phyloP scores from a whole-genome alignment of 2,797 vertebrate genomes.

The Dicrostonyx torquatus region DNA sequence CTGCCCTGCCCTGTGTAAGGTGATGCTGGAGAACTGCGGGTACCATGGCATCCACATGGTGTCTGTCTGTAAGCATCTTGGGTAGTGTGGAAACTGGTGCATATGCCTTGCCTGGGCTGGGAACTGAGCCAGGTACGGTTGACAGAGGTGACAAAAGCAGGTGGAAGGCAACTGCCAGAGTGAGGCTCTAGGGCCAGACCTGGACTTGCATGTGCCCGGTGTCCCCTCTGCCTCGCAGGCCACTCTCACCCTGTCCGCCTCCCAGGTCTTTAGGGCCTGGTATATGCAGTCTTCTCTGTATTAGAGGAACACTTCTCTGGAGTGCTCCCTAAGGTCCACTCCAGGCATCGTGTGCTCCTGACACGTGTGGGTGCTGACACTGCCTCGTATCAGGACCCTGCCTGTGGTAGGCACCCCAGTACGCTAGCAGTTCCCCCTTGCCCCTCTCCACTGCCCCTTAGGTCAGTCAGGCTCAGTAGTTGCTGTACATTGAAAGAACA shows the following conservation, averaged over 20 bases:
- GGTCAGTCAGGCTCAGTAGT: background rate
- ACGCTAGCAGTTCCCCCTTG: background rate
- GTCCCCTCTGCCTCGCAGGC: background rate
- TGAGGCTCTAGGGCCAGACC: background rate
- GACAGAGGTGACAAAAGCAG: background rate
- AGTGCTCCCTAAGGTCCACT: background rate
- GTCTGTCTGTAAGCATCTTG: accelerated
- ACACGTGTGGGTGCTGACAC: background rate
- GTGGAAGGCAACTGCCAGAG: background rate
- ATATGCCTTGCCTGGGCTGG: no score
- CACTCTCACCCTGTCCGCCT: background rate
- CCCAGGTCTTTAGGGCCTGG: background rate
- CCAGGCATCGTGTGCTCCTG: background rate
- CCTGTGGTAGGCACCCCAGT: no score
- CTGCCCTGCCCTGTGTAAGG: background rate
- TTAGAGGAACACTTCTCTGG: background rate
- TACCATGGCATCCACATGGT: accelerated
- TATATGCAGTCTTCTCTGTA: background rate
- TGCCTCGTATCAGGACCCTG: no score
- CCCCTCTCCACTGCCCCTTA: background rate
- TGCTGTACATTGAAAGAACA: background rate
- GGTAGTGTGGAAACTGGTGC: background rate
- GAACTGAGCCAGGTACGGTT: background rate
- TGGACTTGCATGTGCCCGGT: background rate
- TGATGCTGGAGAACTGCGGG: no score